Conservation (phyloP, 2,888 invertebrate species). For the Rhimphoctona megacephalus region DNA sequence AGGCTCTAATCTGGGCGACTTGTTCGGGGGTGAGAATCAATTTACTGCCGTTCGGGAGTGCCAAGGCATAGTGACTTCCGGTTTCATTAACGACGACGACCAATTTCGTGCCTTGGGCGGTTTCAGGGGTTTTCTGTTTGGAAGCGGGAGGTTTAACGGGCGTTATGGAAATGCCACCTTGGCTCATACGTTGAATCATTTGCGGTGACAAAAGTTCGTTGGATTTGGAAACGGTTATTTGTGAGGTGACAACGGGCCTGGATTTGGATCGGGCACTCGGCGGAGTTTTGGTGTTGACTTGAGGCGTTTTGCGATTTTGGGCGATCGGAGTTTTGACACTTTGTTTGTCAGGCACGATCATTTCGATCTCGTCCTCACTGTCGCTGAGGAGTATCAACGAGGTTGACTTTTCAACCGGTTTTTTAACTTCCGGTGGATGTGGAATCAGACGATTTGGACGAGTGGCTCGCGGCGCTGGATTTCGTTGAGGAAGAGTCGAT, state of each 20-base stretch:
- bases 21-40: conserved; percentile 83
- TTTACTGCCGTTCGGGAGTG: conserved; percentile 83
- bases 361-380: conserved; percentile 83
- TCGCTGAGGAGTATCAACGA: conserved; percentile 82
- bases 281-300: conserved; percentile 24
- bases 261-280: conserved; percentile 36
- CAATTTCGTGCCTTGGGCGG: conserved; percentile 76
- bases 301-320: conserved; percentile 45
- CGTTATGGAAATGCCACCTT: conserved; percentile 82
- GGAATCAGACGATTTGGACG: conserved; percentile 39
- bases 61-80: conserved; percentile 83
- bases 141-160: conserved; percentile 77
- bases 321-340: conserved; percentile 11
- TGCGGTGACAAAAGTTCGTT: conserved; percentile 77
- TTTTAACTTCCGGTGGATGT: conserved; percentile 35
- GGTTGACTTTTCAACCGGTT: conserved; percentile 74
- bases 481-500: not conserved
- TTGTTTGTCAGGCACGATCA: conserved; percentile 79
- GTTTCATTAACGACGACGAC: conserved; percentile 83
- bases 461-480: conserved; percentile 4
- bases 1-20: conserved; percentile 83
- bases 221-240: conserved; percentile 69
- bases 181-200: conserved; percentile 81
- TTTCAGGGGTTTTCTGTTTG: conserved; percentile 63
- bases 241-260: conserved; percentile 73